Conservation (phyloP, 2,888 invertebrate species). For the Machimus rusticus region DNA sequence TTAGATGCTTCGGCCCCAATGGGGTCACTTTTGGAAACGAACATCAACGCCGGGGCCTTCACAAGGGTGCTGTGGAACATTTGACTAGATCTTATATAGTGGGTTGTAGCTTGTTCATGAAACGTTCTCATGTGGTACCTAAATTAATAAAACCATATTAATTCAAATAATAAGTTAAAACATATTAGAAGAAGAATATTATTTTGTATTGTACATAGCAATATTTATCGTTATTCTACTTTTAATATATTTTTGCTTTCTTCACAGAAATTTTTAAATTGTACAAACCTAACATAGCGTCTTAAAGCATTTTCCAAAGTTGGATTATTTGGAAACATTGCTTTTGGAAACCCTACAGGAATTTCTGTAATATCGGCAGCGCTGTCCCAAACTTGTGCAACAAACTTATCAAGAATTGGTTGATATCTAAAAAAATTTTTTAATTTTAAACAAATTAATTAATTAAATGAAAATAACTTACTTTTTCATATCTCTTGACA, state of each 20-base stretch:
- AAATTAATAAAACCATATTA: neutral
- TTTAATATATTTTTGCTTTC: neutral
- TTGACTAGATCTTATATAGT: constrained; percentile 84
- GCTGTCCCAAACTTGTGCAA: constrained; percentile 89
- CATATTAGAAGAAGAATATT: neutral
- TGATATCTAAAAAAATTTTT: constrained; percentile 60
- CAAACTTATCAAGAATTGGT: constrained; percentile 72
- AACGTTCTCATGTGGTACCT: constrained; percentile 86
- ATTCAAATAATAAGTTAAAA: neutral
- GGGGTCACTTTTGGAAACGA: constrained; percentile 76
- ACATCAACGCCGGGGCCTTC: constrained; percentile 77
- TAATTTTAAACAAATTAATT: neutral
- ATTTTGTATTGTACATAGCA: too few species aligned
- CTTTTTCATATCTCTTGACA: constrained; percentile 64
- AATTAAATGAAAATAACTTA: neutral
- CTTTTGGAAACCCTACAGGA: constrained; percentile 69
- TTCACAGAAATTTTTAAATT: neutral
- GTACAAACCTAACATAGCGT: constrained; percentile 70
- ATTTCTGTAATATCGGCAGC: constrained; percentile 80
- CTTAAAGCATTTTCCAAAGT: constrained; percentile 73
- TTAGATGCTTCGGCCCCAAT: constrained; percentile 81
- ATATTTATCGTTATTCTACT: neutral
- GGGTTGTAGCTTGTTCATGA: constrained; percentile 81
- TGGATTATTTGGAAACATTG: constrained; percentile 75
- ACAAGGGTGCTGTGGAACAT: constrained; percentile 82